These are phyloP conservation scores for Ditula angustiorana DNA, from an alignment of 2,888 invertebrate species.

Conservation along the genomic window DNA sequence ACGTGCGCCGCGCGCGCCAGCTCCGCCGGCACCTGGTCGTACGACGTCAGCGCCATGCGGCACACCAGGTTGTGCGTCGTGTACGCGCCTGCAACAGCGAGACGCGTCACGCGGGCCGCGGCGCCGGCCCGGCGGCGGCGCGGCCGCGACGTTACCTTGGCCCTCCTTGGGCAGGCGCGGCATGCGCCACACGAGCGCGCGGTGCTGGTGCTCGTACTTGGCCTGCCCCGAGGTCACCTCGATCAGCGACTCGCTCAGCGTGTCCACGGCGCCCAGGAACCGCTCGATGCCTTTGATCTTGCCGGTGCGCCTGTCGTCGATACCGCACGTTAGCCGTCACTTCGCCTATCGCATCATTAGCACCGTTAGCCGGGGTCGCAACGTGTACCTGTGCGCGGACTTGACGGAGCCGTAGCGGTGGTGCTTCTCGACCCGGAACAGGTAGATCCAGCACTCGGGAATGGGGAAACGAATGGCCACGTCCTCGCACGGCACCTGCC, in stretches of 20 bases:
- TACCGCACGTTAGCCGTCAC: background rate
- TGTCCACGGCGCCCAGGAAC: slow-evolving; percentile 96
- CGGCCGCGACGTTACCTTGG: slow-evolving; percentile 88
- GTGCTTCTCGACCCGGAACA: slow-evolving; percentile 99
- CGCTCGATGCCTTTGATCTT: slow-evolving; percentile 97
- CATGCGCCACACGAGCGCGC: slow-evolving; percentile 99
- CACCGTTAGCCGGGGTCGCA: background rate
- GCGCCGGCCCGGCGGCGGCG: background rate
- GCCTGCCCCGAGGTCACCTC: slow-evolving; percentile 98
- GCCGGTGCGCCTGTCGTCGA: slow-evolving; percentile 89
- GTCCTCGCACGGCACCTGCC: slow-evolving; percentile 99
- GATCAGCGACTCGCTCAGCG: slow-evolving; percentile 95
- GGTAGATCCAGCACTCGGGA: slow-evolving; percentile 99
- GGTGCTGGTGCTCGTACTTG: slow-evolving; percentile 99
- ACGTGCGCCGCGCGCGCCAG: slow-evolving; percentile 95
- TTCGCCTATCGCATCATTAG: too few species aligned
- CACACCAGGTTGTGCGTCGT: slow-evolving; percentile 98
- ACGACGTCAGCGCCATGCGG: slow-evolving; percentile 97
- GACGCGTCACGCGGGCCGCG: background rate
- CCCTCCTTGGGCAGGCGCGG: slow-evolving; percentile 98
- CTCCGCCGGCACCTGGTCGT: slow-evolving; percentile 98
- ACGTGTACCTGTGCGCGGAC: slow-evolving; percentile 90
- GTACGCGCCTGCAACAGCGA: slow-evolving; percentile 92
- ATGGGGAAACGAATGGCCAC: slow-evolving; percentile 98
- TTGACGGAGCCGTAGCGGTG: slow-evolving; percentile 99